These are phyloP conservation scores for Luehdorfia chinensis DNA, from an alignment of 1,140 invertebrate genomes.

Conservation along the genomic window DNA sequence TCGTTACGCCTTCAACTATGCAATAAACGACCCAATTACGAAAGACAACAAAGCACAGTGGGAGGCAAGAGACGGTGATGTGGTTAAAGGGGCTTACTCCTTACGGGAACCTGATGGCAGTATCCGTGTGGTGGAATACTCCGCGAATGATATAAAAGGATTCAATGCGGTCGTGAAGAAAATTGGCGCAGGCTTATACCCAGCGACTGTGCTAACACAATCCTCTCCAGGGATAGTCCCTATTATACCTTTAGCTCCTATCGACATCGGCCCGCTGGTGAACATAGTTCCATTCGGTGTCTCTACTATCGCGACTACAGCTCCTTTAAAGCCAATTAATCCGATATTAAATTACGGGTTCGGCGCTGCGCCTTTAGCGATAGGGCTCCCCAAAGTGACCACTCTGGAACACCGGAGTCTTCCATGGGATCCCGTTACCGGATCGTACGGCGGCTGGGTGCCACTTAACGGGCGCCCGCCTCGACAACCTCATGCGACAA, in stretches of 20 bases:
- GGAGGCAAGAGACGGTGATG: conserved; percentile 79
- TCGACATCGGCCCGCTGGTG: conserved; percentile 8
- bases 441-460: conserved; percentile 60
- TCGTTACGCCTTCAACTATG: conserved; percentile 78
- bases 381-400: conserved; percentile 28
- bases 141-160: conserved; percentile 74
- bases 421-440: conserved; percentile 51
- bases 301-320: neutral
- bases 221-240: neutral
- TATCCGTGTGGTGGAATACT: conserved; percentile 79
- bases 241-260: conserved; percentile 2
- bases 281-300: conserved; percentile 8
- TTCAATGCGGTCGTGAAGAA: conserved; percentile 79
- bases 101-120: conserved; percentile 79
- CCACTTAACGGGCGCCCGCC: conserved; percentile 28
- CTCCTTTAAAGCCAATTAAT: conserved; percentile 17
- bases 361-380: conserved; percentile 25
- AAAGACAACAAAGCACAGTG: conserved; percentile 78
- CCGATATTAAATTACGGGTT: conserved; percentile 33
- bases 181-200: conserved; percentile 60
- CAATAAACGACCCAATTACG: conserved; percentile 67
- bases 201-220: neutral
- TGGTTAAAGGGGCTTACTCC: conserved; percentile 74
- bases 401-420: conserved; percentile 39
- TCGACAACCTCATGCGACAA: conserved; percentile 33